Percentiles rank a stretch among this genome's conserved stretches.
Evolutionary conservation across 2,888 invertebrate genomes (phyloP).

Genomic region (Melieria picta): DNA sequence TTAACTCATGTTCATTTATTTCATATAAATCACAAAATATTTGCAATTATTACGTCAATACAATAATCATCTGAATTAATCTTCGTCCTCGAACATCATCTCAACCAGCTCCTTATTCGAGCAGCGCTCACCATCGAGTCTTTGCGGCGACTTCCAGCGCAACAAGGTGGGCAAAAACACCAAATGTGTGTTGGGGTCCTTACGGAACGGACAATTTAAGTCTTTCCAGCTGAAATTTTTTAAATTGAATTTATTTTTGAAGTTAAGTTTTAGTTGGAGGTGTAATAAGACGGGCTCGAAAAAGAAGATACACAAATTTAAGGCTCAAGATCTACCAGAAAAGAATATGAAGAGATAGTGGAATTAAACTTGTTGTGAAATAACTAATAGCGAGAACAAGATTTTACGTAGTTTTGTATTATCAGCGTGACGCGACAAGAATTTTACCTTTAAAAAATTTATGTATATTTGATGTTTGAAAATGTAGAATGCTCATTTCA

Average conservation of each 20-base stretch:
- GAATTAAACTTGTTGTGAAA: too few species aligned
- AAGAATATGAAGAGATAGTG: too few species aligned
- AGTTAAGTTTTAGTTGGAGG: too few species aligned
- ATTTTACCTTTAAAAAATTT: too few species aligned
- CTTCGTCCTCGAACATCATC: slow-evolving; percentile 82
- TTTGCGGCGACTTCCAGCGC: slow-evolving; percentile 81
- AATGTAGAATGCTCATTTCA: too few species aligned
- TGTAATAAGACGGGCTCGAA: background rate
- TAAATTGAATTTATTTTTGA: background rate
- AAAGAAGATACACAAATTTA: background rate
- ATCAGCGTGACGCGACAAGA: too few species aligned
- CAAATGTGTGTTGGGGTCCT: slow-evolving; percentile 75
- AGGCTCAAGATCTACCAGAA: background rate
- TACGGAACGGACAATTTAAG: slow-evolving; percentile 82
- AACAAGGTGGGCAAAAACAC: slow-evolving; percentile 85
- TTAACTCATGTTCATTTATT: background rate
- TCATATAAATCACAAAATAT: background rate
- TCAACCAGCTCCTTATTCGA: slow-evolving; percentile 78
- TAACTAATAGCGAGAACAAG: too few species aligned
- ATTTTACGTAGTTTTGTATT: too few species aligned
- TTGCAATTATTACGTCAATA: too few species aligned
- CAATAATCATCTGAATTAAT: slow-evolving; percentile 57
- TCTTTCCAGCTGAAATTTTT: slow-evolving; percentile 82
- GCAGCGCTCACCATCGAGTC: slow-evolving; percentile 82
- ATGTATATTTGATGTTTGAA: too few species aligned